Conservation (phyloP, 2,888 invertebrate species). For the Epinotia brunnichana region DNA sequence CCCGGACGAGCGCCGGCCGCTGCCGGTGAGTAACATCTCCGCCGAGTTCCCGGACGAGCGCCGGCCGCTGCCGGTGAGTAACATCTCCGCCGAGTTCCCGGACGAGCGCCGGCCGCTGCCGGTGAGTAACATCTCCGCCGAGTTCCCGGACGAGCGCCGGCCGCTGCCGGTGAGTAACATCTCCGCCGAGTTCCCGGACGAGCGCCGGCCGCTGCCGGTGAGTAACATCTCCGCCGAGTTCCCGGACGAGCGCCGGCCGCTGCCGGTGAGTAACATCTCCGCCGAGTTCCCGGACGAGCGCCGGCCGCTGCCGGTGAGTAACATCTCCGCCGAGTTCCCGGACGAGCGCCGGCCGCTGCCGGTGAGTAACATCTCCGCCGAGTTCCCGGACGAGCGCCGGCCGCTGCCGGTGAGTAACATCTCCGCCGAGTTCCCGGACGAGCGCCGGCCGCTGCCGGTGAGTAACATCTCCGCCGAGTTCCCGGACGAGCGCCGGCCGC, state of each 20-base stretch:
- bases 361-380: slow-evolving; percentile 85
- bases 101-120: slow-evolving; percentile 81
- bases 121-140: slow-evolving; percentile 85
- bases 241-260: slow-evolving; percentile 80
- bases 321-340: slow-evolving; percentile 84
- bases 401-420: slow-evolving; percentile 84
- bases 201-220: slow-evolving; percentile 75
- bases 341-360: slow-evolving; percentile 81
- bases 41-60: slow-evolving; percentile 84
- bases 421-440: slow-evolving; percentile 84
- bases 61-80: slow-evolving; percentile 72
- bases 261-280: slow-evolving; percentile 85
- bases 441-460: slow-evolving; percentile 75
- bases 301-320: slow-evolving; percentile 72
- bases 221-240: slow-evolving; percentile 85
- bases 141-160: slow-evolving; percentile 83
- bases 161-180: slow-evolving; percentile 84
- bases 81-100: slow-evolving; percentile 84
- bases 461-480: slow-evolving; percentile 85
- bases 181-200: slow-evolving; percentile 84
- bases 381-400: slow-evolving; percentile 83
- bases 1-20: slow-evolving; percentile 80
- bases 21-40: slow-evolving; percentile 85
- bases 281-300: slow-evolving; percentile 84
- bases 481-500: slow-evolving; percentile 80